Percentiles rank a stretch among this genome's conserved stretches.
These are phyloP conservation scores for Tridacna gigas DNA, from an alignment of 2,888 invertebrate genomes.

Conservation along the genomic window DNA sequence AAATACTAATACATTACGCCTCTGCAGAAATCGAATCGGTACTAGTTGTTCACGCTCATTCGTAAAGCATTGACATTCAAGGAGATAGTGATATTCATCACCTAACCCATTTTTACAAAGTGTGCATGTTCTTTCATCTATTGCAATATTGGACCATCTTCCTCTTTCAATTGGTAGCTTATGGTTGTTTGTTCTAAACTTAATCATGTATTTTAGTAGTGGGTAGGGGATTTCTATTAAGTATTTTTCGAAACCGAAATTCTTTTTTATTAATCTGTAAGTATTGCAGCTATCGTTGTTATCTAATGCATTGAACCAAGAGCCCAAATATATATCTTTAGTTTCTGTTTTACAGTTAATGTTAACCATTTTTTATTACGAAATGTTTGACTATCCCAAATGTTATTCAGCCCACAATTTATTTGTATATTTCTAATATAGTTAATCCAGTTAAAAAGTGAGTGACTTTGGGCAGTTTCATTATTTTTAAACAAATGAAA, in stretches of 20 bases:
- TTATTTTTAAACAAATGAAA: neutral
- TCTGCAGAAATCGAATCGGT: too few relatives aligned
- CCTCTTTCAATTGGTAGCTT: slow-evolving; percentile 21
- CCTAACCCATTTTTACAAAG: neutral
- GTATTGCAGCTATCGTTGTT: neutral
- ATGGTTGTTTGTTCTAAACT: slow-evolving; percentile 19
- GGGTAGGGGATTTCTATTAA: neutral
- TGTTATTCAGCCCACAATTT: neutral
- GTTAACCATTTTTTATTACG: neutral
- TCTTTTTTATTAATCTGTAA: slow-evolving; percentile 22
- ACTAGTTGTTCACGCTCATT: too few relatives aligned
- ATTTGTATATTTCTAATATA: neutral
- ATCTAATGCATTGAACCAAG: neutral
- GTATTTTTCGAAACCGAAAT: neutral
- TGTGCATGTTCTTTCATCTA: slow-evolving; percentile 15
- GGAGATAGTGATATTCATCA: slow-evolving; percentile 24
- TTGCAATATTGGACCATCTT: slow-evolving; percentile 1
- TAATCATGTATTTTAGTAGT: slow-evolving; percentile 6
- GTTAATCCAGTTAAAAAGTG: neutral
- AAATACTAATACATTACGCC: too few relatives aligned
- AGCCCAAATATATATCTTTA: slow-evolving; percentile 9
- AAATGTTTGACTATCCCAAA: neutral
- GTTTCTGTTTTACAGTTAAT: slow-evolving; percentile 9
- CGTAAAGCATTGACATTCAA: neutral
- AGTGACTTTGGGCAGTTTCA: neutral